Evolutionary conservation across 2,113 vertebrate genomes (phyloP), one percentile per base, ranked within the genome.

Genomic region (Galemys pyrenaicus): DNA sequence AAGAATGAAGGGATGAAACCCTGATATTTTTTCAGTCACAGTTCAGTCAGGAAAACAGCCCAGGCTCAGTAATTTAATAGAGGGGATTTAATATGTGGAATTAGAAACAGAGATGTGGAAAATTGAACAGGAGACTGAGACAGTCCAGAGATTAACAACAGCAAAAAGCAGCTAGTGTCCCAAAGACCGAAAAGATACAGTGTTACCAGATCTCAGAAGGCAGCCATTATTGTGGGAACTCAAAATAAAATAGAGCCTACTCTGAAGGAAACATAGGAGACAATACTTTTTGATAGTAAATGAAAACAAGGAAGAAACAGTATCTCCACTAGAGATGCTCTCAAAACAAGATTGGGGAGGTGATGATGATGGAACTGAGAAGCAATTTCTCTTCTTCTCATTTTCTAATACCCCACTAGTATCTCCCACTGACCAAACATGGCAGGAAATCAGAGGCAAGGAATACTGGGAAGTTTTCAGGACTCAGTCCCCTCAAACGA

Each of bases 101-200:
- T 94, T 74, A 92, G 11, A 82, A 46, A 78, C 1, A 85, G 44
- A 90, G 44, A 54, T 89, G 9, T 73, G 73, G 30, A 73, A 93
- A 39, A 4, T 9, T 12, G 90, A 83, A 87, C 39, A 87, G 41
- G 51, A 32, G 39, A 56, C 16, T 15, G 54, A 81, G 54, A 28
- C 44, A 80, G 78, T 19, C 37, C 30, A 74, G 88, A 78, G 22
- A 85, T 95, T 81, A 68, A 51, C 26, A 82, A 70, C 58, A 67
- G 35, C 28, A 67, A 78, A 75, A 93, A 71, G 5, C 30, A 92
- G 26, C 32, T 17, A 56, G 12, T 77, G 64, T 11, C 16, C 6
- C 11, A 56, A 68, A 70, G 58, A 7, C 12, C 39, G 35, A 64
- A 84, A 62, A 46, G 8, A 49, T 32, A 46, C 39, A 17, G 11